Evolutionary conservation across 1,140 invertebrate genomes (phyloP).

Genomic region (Andrena cerasifolii): DNA sequence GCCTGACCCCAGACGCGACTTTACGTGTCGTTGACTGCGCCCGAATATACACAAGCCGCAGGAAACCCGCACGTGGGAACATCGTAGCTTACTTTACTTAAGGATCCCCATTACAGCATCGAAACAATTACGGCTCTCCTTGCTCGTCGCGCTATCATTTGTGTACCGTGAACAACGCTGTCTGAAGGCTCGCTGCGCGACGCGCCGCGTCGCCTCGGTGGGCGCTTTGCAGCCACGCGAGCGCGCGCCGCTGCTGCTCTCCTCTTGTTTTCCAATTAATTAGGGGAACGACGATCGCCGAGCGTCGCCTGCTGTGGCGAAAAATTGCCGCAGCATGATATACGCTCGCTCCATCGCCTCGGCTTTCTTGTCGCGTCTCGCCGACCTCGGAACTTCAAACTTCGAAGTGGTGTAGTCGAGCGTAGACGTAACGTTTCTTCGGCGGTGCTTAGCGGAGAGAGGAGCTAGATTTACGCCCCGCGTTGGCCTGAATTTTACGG

Average conservation of each 20-base stretch:
- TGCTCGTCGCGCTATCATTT: conserved; percentile 23
- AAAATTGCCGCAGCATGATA: background rate
- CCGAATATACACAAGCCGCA: conserved; percentile 57
- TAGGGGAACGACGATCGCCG: background rate
- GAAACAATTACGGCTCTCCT: conserved; percentile 58
- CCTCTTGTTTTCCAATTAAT: background rate
- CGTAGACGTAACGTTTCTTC: no score
- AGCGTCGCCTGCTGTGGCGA: no score
- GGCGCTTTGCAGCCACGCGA: background rate
- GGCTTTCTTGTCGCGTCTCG: no score
- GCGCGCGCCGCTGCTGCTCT: background rate
- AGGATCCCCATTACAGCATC: conserved; percentile 49
- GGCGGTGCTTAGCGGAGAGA: background rate
- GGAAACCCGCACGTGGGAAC: conserved; percentile 65
- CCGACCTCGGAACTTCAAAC: no score
- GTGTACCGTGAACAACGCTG: background rate
- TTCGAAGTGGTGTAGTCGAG: no score
- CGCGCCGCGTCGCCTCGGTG: background rate
- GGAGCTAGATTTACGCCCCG: background rate
- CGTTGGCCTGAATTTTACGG: background rate
- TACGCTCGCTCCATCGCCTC: background rate
- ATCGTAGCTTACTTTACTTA: conserved; percentile 48
- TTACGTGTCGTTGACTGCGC: conserved; percentile 67
- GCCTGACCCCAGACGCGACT: conserved; percentile 66
- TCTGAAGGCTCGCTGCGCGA: no score